These are phyloP conservation scores for Calidris pugnax DNA, from an alignment of 2,113 vertebrate genomes.

Conservation along the genomic window DNA sequence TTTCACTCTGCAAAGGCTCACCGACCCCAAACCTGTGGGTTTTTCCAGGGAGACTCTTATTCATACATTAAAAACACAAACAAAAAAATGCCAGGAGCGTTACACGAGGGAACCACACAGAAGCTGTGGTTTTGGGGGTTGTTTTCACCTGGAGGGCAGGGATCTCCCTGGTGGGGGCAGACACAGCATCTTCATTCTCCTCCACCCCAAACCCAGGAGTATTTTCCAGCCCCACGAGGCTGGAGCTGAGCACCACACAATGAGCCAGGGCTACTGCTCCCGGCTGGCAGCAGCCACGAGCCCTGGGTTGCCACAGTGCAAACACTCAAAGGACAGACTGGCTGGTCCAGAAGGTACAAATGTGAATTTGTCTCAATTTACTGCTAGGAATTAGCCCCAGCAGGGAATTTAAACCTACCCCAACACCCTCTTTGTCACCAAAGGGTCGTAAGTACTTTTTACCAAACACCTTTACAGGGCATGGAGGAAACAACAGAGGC, in stretches of 20 bases:
- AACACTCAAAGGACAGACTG: neutral
- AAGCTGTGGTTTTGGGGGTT: neutral
- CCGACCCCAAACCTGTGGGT: neutral
- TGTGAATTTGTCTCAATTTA: accelerated
- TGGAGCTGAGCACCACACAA: neutral
- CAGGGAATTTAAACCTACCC: neutral
- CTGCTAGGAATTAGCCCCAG: neutral
- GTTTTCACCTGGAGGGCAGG: neutral
- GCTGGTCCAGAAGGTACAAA: neutral
- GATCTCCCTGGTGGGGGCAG: neutral
- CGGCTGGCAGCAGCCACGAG: too few species aligned
- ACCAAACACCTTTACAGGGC: neutral
- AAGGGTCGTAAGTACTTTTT: neutral
- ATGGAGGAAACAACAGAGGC: neutral
- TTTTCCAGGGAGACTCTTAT: neutral
- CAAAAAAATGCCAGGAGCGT: neutral
- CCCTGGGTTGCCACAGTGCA: neutral
- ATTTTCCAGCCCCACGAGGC: neutral
- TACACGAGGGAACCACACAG: neutral
- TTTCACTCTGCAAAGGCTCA: neutral
- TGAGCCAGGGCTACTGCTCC: neutral
- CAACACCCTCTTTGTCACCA: neutral
- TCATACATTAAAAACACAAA: neutral
- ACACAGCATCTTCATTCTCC: neutral
- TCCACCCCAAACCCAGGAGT: neutral